A percentile compares a stretch with the other conserved stretches of the same genome.
Evolutionary conservation across 2,888 invertebrate species (phyloP).

Genomic region (Eristalis pertinax): DNA sequence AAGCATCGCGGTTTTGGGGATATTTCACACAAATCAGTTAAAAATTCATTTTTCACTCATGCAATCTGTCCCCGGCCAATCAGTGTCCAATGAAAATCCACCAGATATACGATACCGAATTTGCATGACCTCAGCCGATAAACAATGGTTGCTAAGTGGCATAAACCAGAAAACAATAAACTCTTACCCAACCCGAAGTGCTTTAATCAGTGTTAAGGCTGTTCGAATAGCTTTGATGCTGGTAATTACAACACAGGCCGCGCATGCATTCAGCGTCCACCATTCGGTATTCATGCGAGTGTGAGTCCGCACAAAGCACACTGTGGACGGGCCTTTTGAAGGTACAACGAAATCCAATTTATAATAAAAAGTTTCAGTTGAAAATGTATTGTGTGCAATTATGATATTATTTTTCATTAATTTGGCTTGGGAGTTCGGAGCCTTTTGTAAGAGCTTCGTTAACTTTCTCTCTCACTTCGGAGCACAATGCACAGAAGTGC

Average conservation of each 20-base stretch:
- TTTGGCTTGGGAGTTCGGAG: background rate
- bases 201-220: slow-evolving; percentile 4
- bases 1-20: too few species aligned
- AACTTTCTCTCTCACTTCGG: slow-evolving; percentile 26
- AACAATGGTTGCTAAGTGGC: slow-evolving; percentile 3
- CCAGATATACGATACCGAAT: background rate
- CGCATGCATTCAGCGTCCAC: background rate
- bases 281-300: background rate
- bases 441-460: slow-evolving; percentile 8
- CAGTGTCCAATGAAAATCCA: background rate
- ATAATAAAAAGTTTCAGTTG: background rate
- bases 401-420: slow-evolving; percentile 2
- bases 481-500: background rate
- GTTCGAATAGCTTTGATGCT: background rate
- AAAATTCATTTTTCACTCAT: background rate
- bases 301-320: background rate
- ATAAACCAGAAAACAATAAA: background rate
- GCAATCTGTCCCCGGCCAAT: background rate
- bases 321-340: background rate
- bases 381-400: background rate
- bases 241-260: background rate
- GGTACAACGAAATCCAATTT: slow-evolving; percentile 5
- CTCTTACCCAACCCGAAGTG: background rate
- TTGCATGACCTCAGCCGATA: background rate
- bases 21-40: background rate